Evolutionary conservation across 2,888 invertebrate species (phyloP).

Genomic region (Dynastes grantii): DNA sequence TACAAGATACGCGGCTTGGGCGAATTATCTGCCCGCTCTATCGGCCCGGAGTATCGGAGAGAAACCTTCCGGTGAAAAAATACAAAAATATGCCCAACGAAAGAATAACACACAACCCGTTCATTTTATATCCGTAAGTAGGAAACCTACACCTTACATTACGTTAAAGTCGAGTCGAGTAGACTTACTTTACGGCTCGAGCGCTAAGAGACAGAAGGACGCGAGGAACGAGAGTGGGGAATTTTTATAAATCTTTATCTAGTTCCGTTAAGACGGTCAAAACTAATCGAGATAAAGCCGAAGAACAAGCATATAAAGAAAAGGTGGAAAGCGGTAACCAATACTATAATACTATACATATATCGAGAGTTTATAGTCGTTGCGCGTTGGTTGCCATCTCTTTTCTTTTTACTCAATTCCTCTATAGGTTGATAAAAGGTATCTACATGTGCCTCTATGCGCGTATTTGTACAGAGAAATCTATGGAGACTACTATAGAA

Average conservation of each 20-base stretch:
- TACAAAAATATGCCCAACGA: not conserved
- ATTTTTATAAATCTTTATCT: constrained; percentile 44
- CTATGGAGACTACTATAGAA: not conserved
- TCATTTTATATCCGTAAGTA: not conserved
- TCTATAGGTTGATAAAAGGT: not conserved
- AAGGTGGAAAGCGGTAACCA: constrained; percentile 29
- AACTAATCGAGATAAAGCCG: constrained; percentile 43
- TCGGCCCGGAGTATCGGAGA: not conserved
- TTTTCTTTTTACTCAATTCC: not conserved
- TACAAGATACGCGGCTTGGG: not conserved
- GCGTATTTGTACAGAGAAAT: not conserved
- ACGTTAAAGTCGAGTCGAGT: too few species aligned
- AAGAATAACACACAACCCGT: not conserved
- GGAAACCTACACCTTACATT: too few species aligned
- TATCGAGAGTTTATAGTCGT: not conserved
- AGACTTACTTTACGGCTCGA: too few species aligned
- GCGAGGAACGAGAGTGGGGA: constrained; percentile 2
- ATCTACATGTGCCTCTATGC: not conserved
- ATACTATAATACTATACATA: not conserved
- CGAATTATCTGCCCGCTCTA: constrained; percentile 15
- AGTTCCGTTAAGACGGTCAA: constrained; percentile 43
- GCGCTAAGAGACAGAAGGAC: not conserved
- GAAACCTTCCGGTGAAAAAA: constrained; percentile 33
- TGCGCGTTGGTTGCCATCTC: not conserved
- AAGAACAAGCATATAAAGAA: constrained; percentile 34